These are phyloP conservation scores for Dissostichus mawsoni DNA, from an alignment of 2,113 vertebrate species.

Conservation along the genomic window DNA sequence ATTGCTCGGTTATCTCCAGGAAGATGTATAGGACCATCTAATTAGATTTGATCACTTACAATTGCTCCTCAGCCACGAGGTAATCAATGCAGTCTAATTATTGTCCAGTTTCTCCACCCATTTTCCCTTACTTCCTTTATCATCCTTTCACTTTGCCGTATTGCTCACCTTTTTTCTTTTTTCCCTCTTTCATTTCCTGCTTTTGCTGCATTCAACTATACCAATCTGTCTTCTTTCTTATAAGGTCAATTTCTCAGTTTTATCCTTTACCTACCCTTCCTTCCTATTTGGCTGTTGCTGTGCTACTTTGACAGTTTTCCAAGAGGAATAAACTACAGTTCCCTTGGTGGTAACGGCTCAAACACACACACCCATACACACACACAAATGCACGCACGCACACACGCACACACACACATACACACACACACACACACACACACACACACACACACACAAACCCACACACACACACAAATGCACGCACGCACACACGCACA, in stretches of 20 bases:
- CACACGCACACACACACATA: constrained; percentile 8
- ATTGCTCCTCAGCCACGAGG: constrained; percentile 69
- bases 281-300: constrained; percentile 34
- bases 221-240: constrained; percentile 1
- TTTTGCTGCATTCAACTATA: constrained; percentile 1
- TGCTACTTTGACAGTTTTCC: constrained; percentile 49
- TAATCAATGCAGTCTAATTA: constrained; percentile 77
- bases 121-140: constrained; percentile 41
- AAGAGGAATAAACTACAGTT: constrained; percentile 42
- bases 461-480: background rate
- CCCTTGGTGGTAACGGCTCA: constrained; percentile 9
- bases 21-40: constrained; percentile 74
- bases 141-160: constrained; percentile 18
- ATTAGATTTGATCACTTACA: constrained; percentile 83
- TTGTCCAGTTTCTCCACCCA: constrained; percentile 46
- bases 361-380: constrained; percentile 4
- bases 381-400: background rate
- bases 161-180: background rate
- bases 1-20: constrained; percentile 74
- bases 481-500: constrained; percentile 4
- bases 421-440: constrained; percentile 18
- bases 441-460: no score
- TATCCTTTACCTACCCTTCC: constrained; percentile 16
- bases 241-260: constrained; percentile 40
- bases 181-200: background rate